Conservation (phyloP, 1,140 invertebrate species). For the Ectropis grisescens region DNA sequence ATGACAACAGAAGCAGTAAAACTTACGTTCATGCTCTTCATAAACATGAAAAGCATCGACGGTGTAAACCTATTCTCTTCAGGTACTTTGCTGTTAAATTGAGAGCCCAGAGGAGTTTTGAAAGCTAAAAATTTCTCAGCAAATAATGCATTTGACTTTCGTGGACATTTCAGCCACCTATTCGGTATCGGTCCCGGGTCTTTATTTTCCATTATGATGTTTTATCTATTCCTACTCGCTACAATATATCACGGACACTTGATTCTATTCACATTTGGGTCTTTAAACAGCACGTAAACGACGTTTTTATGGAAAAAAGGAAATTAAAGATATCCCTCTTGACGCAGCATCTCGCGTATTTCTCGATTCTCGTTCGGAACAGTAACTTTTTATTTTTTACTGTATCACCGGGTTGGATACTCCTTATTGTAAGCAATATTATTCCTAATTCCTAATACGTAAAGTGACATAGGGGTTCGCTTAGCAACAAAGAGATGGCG, state of each 20-base stretch:
- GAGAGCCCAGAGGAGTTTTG: conserved; percentile 88
- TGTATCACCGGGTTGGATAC: too few relatives aligned
- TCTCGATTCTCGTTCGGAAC: too few relatives aligned
- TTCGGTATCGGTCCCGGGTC: conserved; percentile 82
- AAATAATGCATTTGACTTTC: conserved; percentile 83
- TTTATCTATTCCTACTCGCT: too few relatives aligned
- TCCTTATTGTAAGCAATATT: too few relatives aligned
- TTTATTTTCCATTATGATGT: conserved; percentile 19
- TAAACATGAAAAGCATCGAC: conserved; percentile 83
- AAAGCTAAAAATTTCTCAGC: conserved; percentile 90
- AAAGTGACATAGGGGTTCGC: too few relatives aligned
- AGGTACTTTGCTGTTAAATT: conserved; percentile 86
- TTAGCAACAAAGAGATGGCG: too few relatives aligned
- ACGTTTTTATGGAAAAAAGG: too few relatives aligned
- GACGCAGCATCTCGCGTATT: conserved; percentile 1
- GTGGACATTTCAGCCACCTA: conserved; percentile 93
- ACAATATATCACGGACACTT: conserved; percentile 3
- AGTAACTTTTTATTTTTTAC: too few relatives aligned
- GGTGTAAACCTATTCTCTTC: conserved; percentile 85
- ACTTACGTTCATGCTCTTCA: conserved; percentile 79
- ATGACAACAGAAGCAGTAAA: not conserved
- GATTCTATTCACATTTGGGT: not conserved
- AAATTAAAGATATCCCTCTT: not conserved
- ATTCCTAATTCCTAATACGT: too few relatives aligned
- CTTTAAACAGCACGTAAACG: too few relatives aligned